These are phyloP conservation scores for Manduca sexta DNA, from an alignment of 1,140 invertebrate species.

Conservation along the genomic window DNA sequence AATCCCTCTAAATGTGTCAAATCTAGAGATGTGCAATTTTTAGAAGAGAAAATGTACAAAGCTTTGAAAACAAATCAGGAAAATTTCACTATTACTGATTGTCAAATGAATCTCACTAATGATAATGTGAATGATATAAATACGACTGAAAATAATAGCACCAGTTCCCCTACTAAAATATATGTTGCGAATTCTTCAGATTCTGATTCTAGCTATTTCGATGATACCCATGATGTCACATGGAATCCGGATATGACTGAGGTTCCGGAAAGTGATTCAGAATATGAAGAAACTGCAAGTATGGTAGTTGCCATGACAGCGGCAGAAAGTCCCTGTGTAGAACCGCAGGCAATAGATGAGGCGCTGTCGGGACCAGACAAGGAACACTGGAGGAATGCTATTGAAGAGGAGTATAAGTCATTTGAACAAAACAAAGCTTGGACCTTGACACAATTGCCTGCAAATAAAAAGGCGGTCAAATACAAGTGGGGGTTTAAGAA, in stretches of 20 bases:
- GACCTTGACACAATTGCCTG: background rate
- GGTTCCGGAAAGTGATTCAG: background rate
- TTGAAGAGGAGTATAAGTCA: background rate
- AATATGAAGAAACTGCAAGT: background rate
- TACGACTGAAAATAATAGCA: too few relatives aligned
- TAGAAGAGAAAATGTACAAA: too few relatives aligned
- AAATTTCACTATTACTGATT: too few relatives aligned
- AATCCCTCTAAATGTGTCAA: slow-evolving; percentile 19
- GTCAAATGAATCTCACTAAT: too few relatives aligned
- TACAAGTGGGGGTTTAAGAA: too few relatives aligned
- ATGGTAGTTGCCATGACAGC: slow-evolving; percentile 2
- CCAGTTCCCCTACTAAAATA: too few relatives aligned
- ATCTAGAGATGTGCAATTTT: slow-evolving; percentile 36
- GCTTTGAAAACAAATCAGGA: slow-evolving; percentile 2
- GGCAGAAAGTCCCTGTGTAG: background rate
- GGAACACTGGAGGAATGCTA: background rate
- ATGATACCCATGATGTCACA: slow-evolving; percentile 4
- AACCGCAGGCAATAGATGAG: slow-evolving; percentile 2
- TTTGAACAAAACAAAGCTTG: background rate
- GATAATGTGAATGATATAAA: too few relatives aligned
- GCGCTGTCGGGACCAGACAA: slow-evolving; percentile 1
- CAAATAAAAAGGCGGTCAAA: background rate
- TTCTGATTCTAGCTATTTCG: background rate
- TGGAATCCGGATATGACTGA: slow-evolving; percentile 5
- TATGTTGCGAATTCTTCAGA: too few relatives aligned